Base-by-base conservation (phyloP, 2,797 vertebrate species). In the Tinamus major region DNA sequence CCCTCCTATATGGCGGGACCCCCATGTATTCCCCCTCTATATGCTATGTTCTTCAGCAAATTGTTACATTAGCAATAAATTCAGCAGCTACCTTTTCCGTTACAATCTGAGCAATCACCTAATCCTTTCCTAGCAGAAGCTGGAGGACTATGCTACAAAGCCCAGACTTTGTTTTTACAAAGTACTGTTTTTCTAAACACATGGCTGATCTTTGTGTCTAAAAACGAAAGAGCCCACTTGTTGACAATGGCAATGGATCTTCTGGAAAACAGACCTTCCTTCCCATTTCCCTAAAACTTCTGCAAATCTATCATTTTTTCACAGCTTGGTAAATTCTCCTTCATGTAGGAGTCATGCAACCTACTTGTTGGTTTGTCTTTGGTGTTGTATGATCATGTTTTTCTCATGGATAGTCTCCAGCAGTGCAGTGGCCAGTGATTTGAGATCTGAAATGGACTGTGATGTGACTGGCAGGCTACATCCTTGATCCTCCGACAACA, bases 361-460 rank as follows among this genome's bases (percentile, higher is more conserved):
- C 72, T 98, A 99, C 99, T 99, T 99, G 98, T 99, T 99, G 94
- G 99, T 99, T 97, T 99, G 99, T 9, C 99, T 98, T 92, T 99
- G 99, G 97, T 99, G 99, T 96, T 99, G 99, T 96, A 99, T 98
- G 94, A 99, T 98, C 98, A 99, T 99, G 97, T 99, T 99, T 97
- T 99, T 99, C 97, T 99, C 99, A 3, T 99, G 99, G 95, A 99
- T 99, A 2, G 99, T 99, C 97, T 99, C 99, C 95, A 99, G 96
- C 90, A 99, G 98, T 51, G 99, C 99, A 2, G 99, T 99, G 76
- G 99, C 99, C 93, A 99, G 97, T 90, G 99, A 99, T 96, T 99
- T 99, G 93, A 99, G 98, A 97, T 99, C 99, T 23, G 98, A 98
- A 95, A 99, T 99, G 95, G 99, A 99, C 97, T 99, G 99, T 17